Base-by-base conservation (phyloP, 2,888 invertebrate species). In the Pollenia griseotomentosa region DNA sequence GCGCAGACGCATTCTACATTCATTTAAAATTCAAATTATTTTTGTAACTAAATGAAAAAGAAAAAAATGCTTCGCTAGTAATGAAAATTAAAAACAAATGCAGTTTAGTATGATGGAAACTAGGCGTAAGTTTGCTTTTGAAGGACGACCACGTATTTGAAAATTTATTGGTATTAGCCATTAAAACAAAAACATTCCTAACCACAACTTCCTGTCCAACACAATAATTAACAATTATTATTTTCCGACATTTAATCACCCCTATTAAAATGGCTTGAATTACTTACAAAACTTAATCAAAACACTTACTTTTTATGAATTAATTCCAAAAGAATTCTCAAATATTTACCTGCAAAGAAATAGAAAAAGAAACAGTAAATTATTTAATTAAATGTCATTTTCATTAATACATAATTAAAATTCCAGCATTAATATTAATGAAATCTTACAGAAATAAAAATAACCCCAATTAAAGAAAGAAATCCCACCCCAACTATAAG, bases 321-420 rank as follows among this genome's bases (percentile, higher is more conserved):
- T 48, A 71, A 46, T 11, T 9, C 44, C 14, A 19, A 63, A 48
- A 55, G 40, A 42, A 51, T 33, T 57, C 11, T 71, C n/a, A 7
- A 63, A 61, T 81, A 83, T 83, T 83, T 81, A 83, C 83, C 86
- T 86, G 86, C 10, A 86, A 86, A 10, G 79, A 83, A 77, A 68
- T 7, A 65, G n/a, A 75, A 80, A 68, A 55, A 57, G 16, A 59
- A 71, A 73, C 33, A 82, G 3, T 80, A 79, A 55, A 75, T 66
- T 80, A 8, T 77, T 86, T 86, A 83, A 81, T 86, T 77, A 81
- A 83, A 81, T 77, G 86, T 73, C 83, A 78, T 77, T 84, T 83
- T 65, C 77, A 87, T 84, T 78, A 87, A 83, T 81, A 77, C 48
- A 74, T 73, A 57, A 81, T 81, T 84, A 81, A 87, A 66, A 78